Base-by-base conservation (phyloP, 2,888 invertebrate species). In the Leptinotarsa rubiginosa region DNA sequence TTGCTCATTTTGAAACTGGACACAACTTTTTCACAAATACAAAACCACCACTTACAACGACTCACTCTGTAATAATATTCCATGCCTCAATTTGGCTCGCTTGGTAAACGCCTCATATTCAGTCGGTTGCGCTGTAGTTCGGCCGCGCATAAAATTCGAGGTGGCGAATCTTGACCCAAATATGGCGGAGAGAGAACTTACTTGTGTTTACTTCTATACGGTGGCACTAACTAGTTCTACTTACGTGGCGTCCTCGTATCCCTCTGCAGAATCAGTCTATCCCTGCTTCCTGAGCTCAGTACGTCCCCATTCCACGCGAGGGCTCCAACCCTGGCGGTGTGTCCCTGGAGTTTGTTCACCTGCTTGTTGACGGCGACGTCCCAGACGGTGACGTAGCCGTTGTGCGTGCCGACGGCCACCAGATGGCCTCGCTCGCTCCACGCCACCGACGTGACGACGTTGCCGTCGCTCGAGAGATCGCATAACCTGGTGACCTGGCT, bases 221-320 rank as follows among this genome's bases (percentile, higher is more conserved):
- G 10, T n/a, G 4, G 2, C 10, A n/a, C 62, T n/a, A 5, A 31
- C 3, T n/a, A 25, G n/a, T 62, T 62, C 16, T 66, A 88, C 89
- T 89, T 82, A 89, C 93, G 90, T 41, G 96, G 95, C 59, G 95
- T 94, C 75, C 99, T 91, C 0, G 97, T 96, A 87, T 99, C 99
- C 75, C 98, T 90, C 86, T 98, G 97, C 78, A 97, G 90, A 82
- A 99, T 99, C 83, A 96, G 91, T 79, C 98, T 90, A 87, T 99
- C 99, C 77, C 99, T 89, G 78, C 97, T 97, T 3, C 99, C 99
- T 0, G 98, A 98, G 72, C 97, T 97, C 52, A 98, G 89, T 72
- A 97, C 94, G 86, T 98, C 98, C n/a, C 97, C 96, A 88, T 98
- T 98, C 98, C 98, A 98, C 3, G 98, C 98, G 76, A 98, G 88